Evolutionary conservation across 2,797 vertebrate species (phyloP).

Genomic region (Eleutherodactylus coqui): DNA sequence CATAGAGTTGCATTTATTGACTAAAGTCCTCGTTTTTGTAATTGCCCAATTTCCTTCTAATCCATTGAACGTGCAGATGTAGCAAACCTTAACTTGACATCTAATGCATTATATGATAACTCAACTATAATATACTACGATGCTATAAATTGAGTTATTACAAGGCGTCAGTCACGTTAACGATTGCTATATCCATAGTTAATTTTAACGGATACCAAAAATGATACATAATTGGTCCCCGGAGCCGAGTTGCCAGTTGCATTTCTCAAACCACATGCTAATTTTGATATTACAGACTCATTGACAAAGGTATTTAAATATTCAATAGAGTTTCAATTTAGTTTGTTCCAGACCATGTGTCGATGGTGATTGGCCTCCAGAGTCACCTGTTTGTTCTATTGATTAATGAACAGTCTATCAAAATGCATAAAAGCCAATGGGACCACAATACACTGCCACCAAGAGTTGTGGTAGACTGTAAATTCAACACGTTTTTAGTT

Average conservation of each 20-base stretch:
- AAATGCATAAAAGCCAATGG: not conserved
- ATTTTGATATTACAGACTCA: not conserved
- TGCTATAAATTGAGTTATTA: too few species aligned
- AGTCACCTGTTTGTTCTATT: not conserved
- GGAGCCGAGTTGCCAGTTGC: not conserved
- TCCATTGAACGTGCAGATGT: not conserved
- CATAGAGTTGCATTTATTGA: not conserved
- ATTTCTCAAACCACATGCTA: conserved; percentile 40
- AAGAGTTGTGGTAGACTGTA: not conserved
- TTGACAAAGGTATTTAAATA: not conserved
- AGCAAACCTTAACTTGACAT: too few species aligned
- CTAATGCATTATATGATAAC: too few species aligned
- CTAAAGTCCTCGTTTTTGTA: not conserved
- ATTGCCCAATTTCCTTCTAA: too few species aligned
- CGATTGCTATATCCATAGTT: too few species aligned
- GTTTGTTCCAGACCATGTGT: not conserved
- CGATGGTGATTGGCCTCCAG: not conserved
- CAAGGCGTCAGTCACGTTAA: too few species aligned
- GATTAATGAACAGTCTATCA: too few species aligned
- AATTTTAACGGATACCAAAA: not conserved
- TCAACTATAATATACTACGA: too few species aligned
- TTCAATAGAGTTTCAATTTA: not conserved
- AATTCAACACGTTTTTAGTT: too few species aligned
- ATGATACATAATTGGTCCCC: not conserved
- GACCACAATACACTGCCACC: not conserved